Conservation (phyloP, 53 echinoderm and acorn worm species). For the Echinarachnius parma region DNA sequence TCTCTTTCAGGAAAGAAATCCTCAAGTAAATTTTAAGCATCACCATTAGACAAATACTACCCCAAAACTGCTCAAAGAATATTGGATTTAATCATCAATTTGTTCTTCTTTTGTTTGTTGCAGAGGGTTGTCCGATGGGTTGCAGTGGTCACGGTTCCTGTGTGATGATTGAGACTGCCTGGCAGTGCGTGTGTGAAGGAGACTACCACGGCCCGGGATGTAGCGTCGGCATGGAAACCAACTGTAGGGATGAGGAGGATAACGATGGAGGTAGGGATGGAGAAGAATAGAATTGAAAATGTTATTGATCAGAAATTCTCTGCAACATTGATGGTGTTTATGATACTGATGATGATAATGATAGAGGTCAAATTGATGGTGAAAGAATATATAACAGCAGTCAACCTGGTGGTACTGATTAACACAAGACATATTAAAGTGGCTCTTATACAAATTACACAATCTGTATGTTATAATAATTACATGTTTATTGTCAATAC, state of each 20-base stretch:
- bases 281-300: background rate
- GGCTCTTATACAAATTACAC: background rate
- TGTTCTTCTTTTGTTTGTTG: background rate
- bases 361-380: background rate
- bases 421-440: no score
- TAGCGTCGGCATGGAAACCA: constrained; percentile 63
- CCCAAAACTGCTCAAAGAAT: no score
- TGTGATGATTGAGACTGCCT: constrained; percentile 55
- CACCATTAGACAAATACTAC: no score
- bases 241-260: constrained; percentile 83
- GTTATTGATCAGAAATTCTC: constrained; percentile 2
- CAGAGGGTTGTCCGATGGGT: constrained; percentile 93
- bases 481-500: no score
- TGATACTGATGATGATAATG: no score
- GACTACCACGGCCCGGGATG: constrained; percentile 76
- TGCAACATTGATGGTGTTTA: no score
- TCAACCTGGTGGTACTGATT: background rate
- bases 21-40: no score
- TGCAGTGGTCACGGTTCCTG: constrained; percentile 88
- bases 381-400: background rate
- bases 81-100: background rate
- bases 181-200: constrained; percentile 77
- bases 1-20: no score
- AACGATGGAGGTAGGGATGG: constrained; percentile 95
- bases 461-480: background rate